Evolutionary conservation across 2,113 vertebrate species (phyloP), one percentile per base, ranked within the genome.

Genomic region (Saimiri boliviensis): DNA sequence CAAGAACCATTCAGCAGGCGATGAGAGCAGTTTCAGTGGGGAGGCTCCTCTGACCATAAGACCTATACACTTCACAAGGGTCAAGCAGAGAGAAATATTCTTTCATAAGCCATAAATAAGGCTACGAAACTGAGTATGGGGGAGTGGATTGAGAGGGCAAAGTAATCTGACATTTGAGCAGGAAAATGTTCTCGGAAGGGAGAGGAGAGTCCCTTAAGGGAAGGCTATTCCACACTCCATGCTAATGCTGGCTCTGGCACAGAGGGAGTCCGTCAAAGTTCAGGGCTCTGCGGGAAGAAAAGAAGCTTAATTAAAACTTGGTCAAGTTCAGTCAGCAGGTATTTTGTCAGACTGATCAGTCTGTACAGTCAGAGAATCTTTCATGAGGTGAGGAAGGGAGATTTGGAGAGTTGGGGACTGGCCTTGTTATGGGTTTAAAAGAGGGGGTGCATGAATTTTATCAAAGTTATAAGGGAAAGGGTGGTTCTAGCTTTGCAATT

Each of bases 1-100:
- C 35, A 14, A 23, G 1, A 10, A 2, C 25, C 8, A 42, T 54
- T 17, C 30, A 10, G 8, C 6, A 49, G 7, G 25, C 5, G 4
- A 12, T 45, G 63, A 19, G 8, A 40, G 23, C 19, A 83, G 17
- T 54, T 42, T 7, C 13, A 42, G 10, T 40, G 19, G 0, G 7
- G 32, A 76, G 6, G 27, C 23, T 37, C 35, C 25, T 86, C 20
- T 80, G 66, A 60, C 35, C 32, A 3, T 49, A n/a, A 60, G 16
- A 58, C 49, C 27, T 70, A 3, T 5, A 32, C 20, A 6, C 1
- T 60, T 47, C 32, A 13, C 52, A 32, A 40, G 58, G 7, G 52
- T 42, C 5, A 12, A 13, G 23, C 3, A 37, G 32, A 84, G 13
- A 52, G 23, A 25, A 76, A 20, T 25, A 16, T 68, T 66, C 49